These are phyloP conservation scores for Lophius americanus DNA, from an alignment of 2,797 vertebrate genomes.

Conservation along the genomic window DNA sequence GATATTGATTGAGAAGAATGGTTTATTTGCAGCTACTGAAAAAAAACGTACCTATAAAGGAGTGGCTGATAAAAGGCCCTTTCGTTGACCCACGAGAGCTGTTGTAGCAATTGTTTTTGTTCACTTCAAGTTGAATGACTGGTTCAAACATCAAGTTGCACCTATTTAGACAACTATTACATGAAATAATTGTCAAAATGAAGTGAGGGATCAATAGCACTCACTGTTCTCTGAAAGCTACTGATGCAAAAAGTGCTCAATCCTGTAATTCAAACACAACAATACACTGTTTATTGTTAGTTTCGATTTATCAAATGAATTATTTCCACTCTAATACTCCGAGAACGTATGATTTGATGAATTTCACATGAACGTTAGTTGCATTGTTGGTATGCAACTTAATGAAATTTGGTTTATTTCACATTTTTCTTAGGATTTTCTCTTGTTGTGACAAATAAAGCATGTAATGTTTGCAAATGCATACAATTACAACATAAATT, in stretches of 20 bases:
- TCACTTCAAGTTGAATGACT: conserved; percentile 52
- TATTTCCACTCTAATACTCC: conserved; percentile 26
- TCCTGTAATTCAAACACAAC: conserved; percentile 45
- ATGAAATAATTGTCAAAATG: conserved; percentile 74
- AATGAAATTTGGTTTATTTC: conserved; percentile 41
- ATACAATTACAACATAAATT: conserved; percentile 53
- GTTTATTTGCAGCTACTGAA: conserved; percentile 60
- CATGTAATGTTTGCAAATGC: conserved; percentile 60
- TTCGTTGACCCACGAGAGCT: conserved; percentile 60
- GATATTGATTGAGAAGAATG: conserved; percentile 71
- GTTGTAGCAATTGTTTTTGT: conserved; percentile 60
- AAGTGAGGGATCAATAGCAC: conserved; percentile 63
- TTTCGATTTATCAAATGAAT: conserved; percentile 36
- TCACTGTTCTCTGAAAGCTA: conserved; percentile 60
- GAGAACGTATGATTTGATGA: conserved; percentile 27
- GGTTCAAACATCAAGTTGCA: conserved; percentile 45
- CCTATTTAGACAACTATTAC: conserved; percentile 72
- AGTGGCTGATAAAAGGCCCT: conserved; percentile 66
- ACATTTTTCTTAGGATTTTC: conserved; percentile 27
- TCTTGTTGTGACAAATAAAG: conserved; percentile 59
- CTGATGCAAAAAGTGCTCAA: conserved; percentile 56
- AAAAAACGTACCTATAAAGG: conserved; percentile 54
- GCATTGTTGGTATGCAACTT: conserved; percentile 13
- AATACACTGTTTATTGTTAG: conserved; percentile 26
- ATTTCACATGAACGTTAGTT: conserved; percentile 29